phyloP scores from a whole-genome alignment of 2,888 invertebrate species.

The Itoplectis maculator region DNA sequence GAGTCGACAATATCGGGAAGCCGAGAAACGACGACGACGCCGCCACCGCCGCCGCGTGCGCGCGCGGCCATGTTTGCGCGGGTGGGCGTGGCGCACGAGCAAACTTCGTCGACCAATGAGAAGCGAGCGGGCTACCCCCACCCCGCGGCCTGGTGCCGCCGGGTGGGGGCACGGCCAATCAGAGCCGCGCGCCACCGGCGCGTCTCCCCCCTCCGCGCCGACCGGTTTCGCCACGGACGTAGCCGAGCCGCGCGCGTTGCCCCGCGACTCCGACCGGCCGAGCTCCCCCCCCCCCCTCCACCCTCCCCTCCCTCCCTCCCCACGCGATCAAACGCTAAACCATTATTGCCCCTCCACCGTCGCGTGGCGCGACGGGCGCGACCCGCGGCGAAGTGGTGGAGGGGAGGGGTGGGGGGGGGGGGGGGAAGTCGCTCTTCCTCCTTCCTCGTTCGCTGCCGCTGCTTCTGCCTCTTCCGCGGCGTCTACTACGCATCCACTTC shows the following conservation, averaged over 20 bases:
- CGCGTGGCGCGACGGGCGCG: conserved; percentile 46
- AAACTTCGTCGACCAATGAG: conserved; percentile 79
- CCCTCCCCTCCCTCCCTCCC: not conserved
- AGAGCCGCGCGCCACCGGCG: conserved; percentile 4
- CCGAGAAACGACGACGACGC: too few species aligned
- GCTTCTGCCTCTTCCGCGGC: conserved; percentile 62
- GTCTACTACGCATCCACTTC: conserved; percentile 66
- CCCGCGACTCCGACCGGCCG: conserved; percentile 54
- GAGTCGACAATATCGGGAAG: conserved; percentile 66
- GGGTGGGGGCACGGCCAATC: conserved; percentile 60
- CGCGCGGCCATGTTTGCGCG: conserved; percentile 84
- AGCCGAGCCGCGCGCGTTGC: conserved; percentile 30
- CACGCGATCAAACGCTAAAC: conserved; percentile 59
- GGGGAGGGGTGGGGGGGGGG: conserved; percentile 24
- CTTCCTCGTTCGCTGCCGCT: conserved; percentile 55
- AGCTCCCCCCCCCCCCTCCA: conserved; percentile 3
- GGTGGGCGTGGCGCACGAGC: conserved; percentile 81
- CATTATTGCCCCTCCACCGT: conserved; percentile 33
- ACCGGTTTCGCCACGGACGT: conserved; percentile 59
- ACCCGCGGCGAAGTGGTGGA: conserved; percentile 40
- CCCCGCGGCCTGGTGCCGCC: conserved; percentile 54
- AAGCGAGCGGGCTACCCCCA: conserved; percentile 76
- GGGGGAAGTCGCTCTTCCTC: conserved; percentile 44
- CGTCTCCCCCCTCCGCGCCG: conserved; percentile 56
- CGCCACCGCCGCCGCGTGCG: not conserved